Evolutionary conservation across 2,888 invertebrate species (phyloP).

Genomic region (Nezara viridula): DNA sequence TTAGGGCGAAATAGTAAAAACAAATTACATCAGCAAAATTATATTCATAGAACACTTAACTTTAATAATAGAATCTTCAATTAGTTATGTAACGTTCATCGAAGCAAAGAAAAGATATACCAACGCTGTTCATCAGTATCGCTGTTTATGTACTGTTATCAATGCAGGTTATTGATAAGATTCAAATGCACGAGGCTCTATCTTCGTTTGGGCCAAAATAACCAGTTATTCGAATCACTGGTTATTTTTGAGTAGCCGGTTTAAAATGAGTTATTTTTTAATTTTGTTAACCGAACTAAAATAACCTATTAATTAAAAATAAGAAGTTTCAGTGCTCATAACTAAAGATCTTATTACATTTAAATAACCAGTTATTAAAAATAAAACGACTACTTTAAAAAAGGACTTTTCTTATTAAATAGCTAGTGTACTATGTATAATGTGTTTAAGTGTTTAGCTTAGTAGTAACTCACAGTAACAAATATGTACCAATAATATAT

Average conservation of each 20-base stretch:
- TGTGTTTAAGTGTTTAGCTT: too few relatives aligned
- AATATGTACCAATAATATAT: too few relatives aligned
- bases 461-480: too few relatives aligned
- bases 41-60: neutral
- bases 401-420: too few relatives aligned
- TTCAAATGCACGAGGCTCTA: neutral
- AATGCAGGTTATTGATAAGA: neutral
- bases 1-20: neutral
- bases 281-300: neutral
- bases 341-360: neutral
- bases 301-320: neutral
- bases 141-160: neutral
- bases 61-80: neutral
- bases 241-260: neutral
- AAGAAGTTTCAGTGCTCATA: neutral
- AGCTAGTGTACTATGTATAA: too few relatives aligned
- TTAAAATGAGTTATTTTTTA: neutral
- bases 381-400: too few relatives aligned
- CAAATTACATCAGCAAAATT: neutral
- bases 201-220: neutral
- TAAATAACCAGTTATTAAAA: neutral
- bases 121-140: too few relatives aligned
- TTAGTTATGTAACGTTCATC: neutral
- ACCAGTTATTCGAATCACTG: neutral
- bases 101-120: too few relatives aligned